Conservation (phyloP, 1,140 invertebrate species). For the Drosophila yakuba region DNA sequence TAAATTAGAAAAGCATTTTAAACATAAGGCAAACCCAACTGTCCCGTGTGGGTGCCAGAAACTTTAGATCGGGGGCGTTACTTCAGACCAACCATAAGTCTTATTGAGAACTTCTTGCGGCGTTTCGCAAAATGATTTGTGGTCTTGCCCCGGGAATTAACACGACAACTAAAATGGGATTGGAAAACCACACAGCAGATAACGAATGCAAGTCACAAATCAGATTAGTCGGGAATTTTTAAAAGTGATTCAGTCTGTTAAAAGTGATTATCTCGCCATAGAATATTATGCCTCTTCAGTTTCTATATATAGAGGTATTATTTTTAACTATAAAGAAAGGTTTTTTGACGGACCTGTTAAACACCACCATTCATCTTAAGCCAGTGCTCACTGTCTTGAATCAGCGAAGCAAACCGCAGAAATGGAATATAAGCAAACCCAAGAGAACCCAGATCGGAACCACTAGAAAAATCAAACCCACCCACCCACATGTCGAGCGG, state of each 20-base stretch:
- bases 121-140: constrained; percentile 48
- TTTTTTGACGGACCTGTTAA: too few relatives aligned
- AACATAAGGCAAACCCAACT: constrained; percentile 42
- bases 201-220: constrained; percentile 9
- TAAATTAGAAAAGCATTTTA: constrained; percentile 75
- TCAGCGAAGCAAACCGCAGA: constrained; percentile 35
- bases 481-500: constrained; percentile 31
- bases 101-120: constrained; percentile 44
- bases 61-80: constrained; percentile 37
- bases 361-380: too few relatives aligned
- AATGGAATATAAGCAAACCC: constrained; percentile 13
- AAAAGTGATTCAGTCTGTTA: constrained; percentile 9
- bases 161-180: constrained; percentile 2
- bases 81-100: constrained; percentile 28
- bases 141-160: constrained; percentile 18
- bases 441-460: constrained; percentile 40
- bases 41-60: constrained; percentile 31
- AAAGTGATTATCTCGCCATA: too few relatives aligned
- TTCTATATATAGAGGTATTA: too few relatives aligned
- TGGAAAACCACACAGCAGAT: constrained; percentile 16
- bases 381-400: constrained; percentile 25
- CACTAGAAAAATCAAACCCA: constrained; percentile 49
- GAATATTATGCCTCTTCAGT: too few relatives aligned
- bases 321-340: too few relatives aligned
- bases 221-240: constrained; percentile 11